Percentiles rank a stretch among this genome's conserved stretches.
phyloP scores from a whole-genome alignment of 1,140 invertebrate genomes.

The Danaus melanippus region DNA sequence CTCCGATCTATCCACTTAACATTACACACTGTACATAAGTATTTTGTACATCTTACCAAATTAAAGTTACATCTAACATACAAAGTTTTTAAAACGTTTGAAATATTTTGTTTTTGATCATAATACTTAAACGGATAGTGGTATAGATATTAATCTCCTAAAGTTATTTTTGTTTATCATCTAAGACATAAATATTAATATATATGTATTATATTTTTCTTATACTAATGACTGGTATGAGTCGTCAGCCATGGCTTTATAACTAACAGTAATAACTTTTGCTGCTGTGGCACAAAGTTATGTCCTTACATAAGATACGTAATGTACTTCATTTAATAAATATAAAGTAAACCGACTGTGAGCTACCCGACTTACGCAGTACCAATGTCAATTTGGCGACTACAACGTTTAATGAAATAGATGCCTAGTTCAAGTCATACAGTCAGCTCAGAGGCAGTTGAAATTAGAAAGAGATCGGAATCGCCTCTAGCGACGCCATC shows the following conservation, averaged over 20 bases:
- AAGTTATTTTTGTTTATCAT: conserved; percentile 41
- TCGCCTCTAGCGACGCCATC: conserved; percentile 18
- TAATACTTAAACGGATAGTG: conserved; percentile 66
- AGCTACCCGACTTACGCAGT: conserved; percentile 25
- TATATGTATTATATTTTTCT: conserved; percentile 47
- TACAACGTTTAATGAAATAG: conserved; percentile 20
- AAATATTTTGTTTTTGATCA: conserved; percentile 54
- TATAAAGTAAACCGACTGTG: conserved; percentile 30
- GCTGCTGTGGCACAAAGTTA: conserved; percentile 45
- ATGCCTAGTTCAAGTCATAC: conserved; percentile 18
- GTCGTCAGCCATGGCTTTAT: conserved; percentile 55
- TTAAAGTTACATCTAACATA: conserved; percentile 47
- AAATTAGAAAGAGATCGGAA: conserved; percentile 17
- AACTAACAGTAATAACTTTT: conserved; percentile 47
- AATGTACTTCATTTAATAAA: conserved; percentile 28
- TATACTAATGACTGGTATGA: conserved; percentile 62
- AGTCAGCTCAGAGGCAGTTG: conserved; percentile 21
- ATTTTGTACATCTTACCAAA: conserved; percentile 67
- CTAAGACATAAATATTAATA: conserved; percentile 58
- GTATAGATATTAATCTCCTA: conserved; percentile 67
- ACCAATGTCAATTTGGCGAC: conserved; percentile 27
- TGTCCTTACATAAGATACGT: conserved; percentile 29
- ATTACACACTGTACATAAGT: conserved; percentile 63
- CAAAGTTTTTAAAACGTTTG: conserved; percentile 63
- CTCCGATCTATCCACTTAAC: conserved; percentile 42